A percentile compares a stretch with the other conserved stretches of the same genome.
These are phyloP conservation scores for Acomys russatus DNA, from an alignment of 2,797 vertebrate species.

Conservation along the genomic window DNA sequence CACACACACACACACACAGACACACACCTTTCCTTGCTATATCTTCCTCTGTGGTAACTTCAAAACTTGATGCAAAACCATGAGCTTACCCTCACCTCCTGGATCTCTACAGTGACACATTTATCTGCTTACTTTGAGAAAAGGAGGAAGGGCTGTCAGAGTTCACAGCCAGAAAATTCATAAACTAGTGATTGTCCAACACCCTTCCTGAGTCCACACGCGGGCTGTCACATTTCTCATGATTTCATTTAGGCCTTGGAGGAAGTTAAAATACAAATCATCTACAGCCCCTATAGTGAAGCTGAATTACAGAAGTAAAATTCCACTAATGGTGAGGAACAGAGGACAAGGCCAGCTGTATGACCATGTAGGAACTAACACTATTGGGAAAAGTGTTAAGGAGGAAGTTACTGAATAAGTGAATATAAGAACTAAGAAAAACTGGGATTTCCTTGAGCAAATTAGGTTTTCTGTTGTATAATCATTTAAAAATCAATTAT, in stretches of 20 bases:
- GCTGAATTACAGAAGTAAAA: background rate
- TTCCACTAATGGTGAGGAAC: background rate
- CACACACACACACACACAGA: background rate
- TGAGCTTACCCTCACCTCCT: background rate
- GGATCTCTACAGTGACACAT: background rate
- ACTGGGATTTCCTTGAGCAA: background rate
- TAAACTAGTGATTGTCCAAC: background rate
- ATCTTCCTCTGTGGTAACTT: background rate
- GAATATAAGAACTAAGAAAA: background rate
- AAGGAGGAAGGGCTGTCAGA: background rate
- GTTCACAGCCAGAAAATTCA: background rate
- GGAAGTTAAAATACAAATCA: slow-evolving; percentile 8
- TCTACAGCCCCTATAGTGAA: background rate
- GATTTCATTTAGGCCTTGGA: background rate
- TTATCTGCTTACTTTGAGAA: background rate
- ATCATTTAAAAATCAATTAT: background rate
- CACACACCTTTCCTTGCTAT: background rate
- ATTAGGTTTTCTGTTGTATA: background rate
- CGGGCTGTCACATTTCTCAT: background rate
- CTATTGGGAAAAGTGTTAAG: background rate
- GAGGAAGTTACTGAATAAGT: slow-evolving; percentile 29
- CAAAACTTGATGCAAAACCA: background rate
- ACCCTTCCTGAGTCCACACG: background rate
- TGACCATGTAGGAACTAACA: background rate
- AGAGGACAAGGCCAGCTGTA: background rate